phyloP scores from a whole-genome alignment of 2,888 invertebrate species.

The Ptilodon capucinus region DNA sequence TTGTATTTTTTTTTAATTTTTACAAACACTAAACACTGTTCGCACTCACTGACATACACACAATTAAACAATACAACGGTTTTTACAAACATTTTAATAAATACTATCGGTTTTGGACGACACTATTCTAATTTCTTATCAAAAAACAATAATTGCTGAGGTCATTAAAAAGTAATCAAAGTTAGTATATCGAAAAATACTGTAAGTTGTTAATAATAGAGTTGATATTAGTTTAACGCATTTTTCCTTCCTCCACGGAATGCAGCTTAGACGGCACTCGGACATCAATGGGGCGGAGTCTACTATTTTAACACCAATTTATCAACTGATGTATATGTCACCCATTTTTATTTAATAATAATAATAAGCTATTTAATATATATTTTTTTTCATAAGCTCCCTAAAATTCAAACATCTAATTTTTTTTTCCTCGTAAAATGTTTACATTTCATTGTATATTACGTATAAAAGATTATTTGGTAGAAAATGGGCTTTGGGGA shows the following conservation, averaged over 20 bases:
- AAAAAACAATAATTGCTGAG: background rate
- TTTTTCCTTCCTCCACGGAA: constrained; percentile 59
- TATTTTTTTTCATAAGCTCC: no score
- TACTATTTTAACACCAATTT: constrained; percentile 31
- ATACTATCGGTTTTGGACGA: no score
- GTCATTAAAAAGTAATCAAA: background rate
- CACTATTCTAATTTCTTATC: background rate
- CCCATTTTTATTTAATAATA: constrained; percentile 8
- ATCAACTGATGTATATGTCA: constrained; percentile 23
- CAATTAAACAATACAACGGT: no score
- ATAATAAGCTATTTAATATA: no score
- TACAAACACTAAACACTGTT: background rate
- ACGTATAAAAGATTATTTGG: no score
- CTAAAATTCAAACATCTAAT: no score
- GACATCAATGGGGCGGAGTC: constrained; percentile 37
- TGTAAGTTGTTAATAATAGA: background rate
- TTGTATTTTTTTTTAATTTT: background rate
- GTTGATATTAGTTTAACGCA: constrained; percentile 35
- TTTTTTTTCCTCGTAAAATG: no score
- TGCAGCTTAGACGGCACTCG: constrained; percentile 76
- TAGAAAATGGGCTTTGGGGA: no score
- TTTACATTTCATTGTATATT: no score
- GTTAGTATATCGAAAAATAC: background rate
- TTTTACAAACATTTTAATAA: no score
- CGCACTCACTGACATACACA: background rate